Conservation (phyloP, 2,797 vertebrate genomes). For the Falco rusticolus region DNA sequence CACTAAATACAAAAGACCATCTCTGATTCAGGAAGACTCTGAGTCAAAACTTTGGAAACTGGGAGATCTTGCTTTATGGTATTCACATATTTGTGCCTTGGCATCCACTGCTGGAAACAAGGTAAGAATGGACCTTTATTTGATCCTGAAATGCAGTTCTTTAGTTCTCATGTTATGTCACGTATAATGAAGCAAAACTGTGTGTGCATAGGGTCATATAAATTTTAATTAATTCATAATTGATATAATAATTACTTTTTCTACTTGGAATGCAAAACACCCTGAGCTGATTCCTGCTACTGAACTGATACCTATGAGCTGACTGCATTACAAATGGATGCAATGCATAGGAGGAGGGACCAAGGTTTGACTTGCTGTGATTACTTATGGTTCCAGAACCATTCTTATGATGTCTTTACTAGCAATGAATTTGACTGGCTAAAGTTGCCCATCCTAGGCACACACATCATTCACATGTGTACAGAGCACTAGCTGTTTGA, state of each 20-base stretch:
- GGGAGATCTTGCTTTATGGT: not conserved
- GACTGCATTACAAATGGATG: not conserved
- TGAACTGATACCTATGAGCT: not conserved
- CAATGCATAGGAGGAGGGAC: not conserved
- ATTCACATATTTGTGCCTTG: not conserved
- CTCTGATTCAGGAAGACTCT: not conserved
- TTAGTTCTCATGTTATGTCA: not conserved
- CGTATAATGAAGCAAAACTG: not conserved
- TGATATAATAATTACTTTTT: not conserved
- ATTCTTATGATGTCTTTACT: not conserved
- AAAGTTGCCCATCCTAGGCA: not conserved
- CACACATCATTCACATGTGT: fast-evolving
- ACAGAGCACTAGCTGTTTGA: not conserved
- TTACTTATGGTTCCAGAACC: not conserved
- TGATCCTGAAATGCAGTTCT: not conserved
- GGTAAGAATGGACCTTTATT: not conserved
- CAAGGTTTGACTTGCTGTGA: not conserved
- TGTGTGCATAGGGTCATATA: not conserved
- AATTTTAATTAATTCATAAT: not conserved
- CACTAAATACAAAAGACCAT: not conserved
- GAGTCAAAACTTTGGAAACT: not conserved
- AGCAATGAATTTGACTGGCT: not conserved
- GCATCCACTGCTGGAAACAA: not conserved
- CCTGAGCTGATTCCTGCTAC: not conserved
- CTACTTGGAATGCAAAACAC: not conserved